Evolutionary conservation across 2,113 vertebrate genomes (phyloP).

Genomic region (Aspiorhynchus laticeps): DNA sequence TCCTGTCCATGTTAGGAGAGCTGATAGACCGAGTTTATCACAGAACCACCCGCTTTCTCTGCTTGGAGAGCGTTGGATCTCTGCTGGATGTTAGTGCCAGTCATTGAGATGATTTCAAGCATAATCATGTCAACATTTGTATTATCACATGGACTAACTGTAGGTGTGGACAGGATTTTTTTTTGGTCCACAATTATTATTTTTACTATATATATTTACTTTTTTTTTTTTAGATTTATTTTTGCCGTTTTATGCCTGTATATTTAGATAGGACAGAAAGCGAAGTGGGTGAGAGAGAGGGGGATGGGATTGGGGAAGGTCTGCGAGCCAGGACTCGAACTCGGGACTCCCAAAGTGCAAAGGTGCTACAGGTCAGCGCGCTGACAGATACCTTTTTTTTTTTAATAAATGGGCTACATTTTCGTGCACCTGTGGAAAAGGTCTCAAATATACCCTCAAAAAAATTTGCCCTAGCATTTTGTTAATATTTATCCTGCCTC

Average conservation of each 20-base stretch:
- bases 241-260: too few relatives aligned
- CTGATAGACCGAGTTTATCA: constrained; percentile 13
- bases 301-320: too few relatives aligned
- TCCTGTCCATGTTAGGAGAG: constrained; percentile 5
- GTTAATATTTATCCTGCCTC: neutral
- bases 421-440: neutral
- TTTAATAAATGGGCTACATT: neutral
- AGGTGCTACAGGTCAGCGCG: too few relatives aligned
- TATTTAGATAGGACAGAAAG: too few relatives aligned
- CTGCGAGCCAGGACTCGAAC: too few relatives aligned
- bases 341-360: too few relatives aligned
- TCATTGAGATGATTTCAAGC: constrained; percentile 10
- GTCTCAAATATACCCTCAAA: neutral
- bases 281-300: too few relatives aligned
- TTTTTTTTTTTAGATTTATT: too few relatives aligned
- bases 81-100: neutral
- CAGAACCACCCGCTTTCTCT: constrained; percentile 3
- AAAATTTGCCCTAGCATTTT: neutral
- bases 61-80: neutral
- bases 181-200: neutral
- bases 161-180: neutral
- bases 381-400: too few relatives aligned
- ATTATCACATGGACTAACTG: neutral
- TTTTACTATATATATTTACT: too few relatives aligned
- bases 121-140: neutral